phyloP scores from a whole-genome alignment of 2,113 vertebrate species.

The Pelobates fuscus region DNA sequence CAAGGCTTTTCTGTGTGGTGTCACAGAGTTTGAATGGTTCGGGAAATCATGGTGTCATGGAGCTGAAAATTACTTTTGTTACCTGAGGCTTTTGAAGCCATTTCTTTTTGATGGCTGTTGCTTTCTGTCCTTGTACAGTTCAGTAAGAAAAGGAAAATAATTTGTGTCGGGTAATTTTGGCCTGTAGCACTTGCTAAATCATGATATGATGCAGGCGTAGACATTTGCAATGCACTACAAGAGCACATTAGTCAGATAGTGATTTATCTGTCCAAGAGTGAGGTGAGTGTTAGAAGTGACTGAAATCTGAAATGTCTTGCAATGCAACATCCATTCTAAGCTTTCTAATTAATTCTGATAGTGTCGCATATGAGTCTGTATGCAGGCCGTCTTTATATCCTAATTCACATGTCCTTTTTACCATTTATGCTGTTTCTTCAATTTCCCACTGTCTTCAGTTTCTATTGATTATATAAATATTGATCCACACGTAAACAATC shows the following conservation, averaged over 20 bases:
- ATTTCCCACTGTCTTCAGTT: constrained; percentile 2
- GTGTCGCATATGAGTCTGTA: not conserved
- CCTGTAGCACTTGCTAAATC: constrained; percentile 75
- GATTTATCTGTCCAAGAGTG: constrained; percentile 60
- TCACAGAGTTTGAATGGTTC: constrained; percentile 69
- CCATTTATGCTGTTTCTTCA: not conserved
- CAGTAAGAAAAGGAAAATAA: constrained; percentile 69
- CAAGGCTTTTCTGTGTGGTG: not conserved
- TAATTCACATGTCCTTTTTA: not conserved
- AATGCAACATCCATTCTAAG: not conserved
- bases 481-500: not conserved
- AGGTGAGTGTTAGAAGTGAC: constrained; percentile 1
- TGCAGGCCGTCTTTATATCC: not conserved
- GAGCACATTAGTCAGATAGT: constrained; percentile 66
- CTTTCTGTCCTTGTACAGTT: constrained; percentile 52
- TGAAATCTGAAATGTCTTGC: not conserved
- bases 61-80: constrained; percentile 77
- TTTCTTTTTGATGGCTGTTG: constrained; percentile 64
- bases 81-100: constrained; percentile 69
- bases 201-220: constrained; percentile 62
- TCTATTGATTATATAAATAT: constrained; percentile 5
- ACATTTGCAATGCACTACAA: constrained; percentile 64
- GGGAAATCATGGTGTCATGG: constrained; percentile 66
- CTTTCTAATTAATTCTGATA: not conserved
- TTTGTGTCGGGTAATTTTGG: constrained; percentile 74